Percentiles rank a stretch among this genome's conserved stretches.
Evolutionary conservation across 2,888 invertebrate species (phyloP).

Genomic region (Papilio gigon): DNA sequence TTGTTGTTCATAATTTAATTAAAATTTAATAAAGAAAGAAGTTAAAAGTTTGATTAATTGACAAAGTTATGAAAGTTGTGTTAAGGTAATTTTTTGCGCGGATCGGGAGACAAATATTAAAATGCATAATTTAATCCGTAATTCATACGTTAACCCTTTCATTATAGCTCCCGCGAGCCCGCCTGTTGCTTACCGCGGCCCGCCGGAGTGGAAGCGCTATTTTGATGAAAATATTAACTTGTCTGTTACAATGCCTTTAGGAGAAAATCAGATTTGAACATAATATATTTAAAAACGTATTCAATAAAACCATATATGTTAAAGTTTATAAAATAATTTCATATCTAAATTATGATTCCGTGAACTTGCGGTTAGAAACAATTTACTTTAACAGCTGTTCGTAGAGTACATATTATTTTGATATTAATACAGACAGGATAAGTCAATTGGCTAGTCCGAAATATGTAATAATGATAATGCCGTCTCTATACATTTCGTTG

Average conservation of each 20-base stretch:
- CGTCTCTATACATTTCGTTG: conserved; percentile 13
- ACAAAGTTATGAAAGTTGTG: conserved; percentile 8
- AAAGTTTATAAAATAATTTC: too few relatives aligned
- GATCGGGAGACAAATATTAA: conserved; percentile 30
- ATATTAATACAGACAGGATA: not conserved
- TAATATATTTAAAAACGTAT: too few relatives aligned
- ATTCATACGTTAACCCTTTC: conserved; percentile 38
- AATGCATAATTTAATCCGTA: conserved; percentile 37
- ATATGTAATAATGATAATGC: not conserved
- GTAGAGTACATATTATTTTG: too few relatives aligned
- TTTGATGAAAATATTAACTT: not conserved
- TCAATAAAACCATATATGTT: too few relatives aligned
- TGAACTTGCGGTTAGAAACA: too few relatives aligned
- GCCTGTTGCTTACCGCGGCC: conserved; percentile 15
- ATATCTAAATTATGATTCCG: too few relatives aligned
- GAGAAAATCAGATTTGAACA: not conserved
- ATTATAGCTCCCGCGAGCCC: conserved; percentile 24
- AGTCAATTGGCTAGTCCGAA: not conserved
- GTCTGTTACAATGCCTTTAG: not conserved
- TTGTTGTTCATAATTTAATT: not conserved
- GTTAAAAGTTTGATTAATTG: not conserved
- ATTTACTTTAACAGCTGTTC: too few relatives aligned
- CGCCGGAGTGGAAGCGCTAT: conserved; percentile 5
- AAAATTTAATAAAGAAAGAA: not conserved
- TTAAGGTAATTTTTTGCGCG: not conserved